These are phyloP conservation scores for Oscheius sp. DNA, from an alignment of 2,888 invertebrate genomes.

Conservation along the genomic window DNA sequence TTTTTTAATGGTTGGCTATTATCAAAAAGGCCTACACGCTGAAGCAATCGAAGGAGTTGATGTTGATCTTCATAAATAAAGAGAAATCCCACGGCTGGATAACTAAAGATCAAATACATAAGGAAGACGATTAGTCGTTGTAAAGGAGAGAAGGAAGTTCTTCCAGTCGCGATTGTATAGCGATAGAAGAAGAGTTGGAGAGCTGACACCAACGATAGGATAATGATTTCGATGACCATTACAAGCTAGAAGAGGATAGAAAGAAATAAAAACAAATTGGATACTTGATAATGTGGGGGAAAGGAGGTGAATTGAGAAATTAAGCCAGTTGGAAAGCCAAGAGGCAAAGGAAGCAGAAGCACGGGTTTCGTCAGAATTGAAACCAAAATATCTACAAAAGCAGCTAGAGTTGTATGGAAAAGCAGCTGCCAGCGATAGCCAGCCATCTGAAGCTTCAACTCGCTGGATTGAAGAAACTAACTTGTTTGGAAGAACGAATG, in stretches of 20 bases:
- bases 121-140: neutral
- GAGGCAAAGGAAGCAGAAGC: neutral
- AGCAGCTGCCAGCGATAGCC: constrained; percentile 7
- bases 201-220: neutral
- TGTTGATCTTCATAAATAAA: constrained; percentile 8
- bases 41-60: neutral
- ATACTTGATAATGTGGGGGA: neutral
- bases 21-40: neutral
- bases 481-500: neutral
- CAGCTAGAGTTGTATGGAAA: neutral
- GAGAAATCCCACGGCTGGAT: neutral
- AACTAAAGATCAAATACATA: neutral
- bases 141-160: neutral
- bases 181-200: constrained; percentile 15
- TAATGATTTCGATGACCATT: neutral
- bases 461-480: too few species aligned
- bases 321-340: constrained; percentile 11
- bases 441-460: constrained; percentile 5
- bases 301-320: neutral
- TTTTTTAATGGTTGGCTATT: neutral
- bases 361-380: constrained; percentile 14
- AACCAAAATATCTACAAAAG: constrained; percentile 5
- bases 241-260: neutral
- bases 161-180: neutral
- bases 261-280: neutral